Evolutionary conservation across 2,113 vertebrate genomes (phyloP).

Genomic region (Alligator sinensis): DNA sequence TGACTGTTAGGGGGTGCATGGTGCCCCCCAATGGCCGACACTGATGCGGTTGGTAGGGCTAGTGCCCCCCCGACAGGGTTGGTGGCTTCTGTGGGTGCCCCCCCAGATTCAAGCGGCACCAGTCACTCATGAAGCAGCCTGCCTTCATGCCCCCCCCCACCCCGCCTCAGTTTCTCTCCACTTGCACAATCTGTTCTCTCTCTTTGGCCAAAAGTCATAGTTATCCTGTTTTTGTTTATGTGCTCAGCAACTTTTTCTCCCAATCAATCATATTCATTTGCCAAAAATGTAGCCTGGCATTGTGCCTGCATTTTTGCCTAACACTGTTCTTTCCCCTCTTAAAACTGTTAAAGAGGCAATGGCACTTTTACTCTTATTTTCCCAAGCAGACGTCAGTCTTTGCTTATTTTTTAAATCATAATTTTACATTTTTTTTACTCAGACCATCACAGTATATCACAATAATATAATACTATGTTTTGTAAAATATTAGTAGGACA

Average conservation of each 20-base stretch:
- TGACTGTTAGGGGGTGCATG: too few species aligned
- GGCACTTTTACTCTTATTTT: not conserved
- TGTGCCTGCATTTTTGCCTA: not conserved
- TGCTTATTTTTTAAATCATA: not conserved
- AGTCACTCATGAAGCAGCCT: not conserved
- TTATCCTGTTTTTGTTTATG: not conserved
- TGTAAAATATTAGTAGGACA: not conserved
- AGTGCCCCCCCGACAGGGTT: too few species aligned
- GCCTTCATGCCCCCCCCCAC: rapidly evolving
- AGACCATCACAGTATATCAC: not conserved
- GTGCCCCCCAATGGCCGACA: too few species aligned
- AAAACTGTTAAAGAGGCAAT: not conserved
- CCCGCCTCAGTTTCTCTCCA: rapidly evolving
- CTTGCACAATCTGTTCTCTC: rapidly evolving
- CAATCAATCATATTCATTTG: not conserved
- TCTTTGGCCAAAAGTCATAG: rapidly evolving
- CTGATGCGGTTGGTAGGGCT: too few species aligned
- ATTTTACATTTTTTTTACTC: not conserved
- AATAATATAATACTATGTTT: not conserved
- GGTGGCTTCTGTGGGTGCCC: too few species aligned
- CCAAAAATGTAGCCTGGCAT: not conserved
- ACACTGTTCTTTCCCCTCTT: not conserved
- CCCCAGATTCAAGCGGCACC: too few species aligned
- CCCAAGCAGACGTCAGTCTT: not conserved
- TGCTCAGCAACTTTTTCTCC: not conserved